Base-by-base conservation (phyloP, 2,888 invertebrate genomes). In the Gibbula magus region DNA sequence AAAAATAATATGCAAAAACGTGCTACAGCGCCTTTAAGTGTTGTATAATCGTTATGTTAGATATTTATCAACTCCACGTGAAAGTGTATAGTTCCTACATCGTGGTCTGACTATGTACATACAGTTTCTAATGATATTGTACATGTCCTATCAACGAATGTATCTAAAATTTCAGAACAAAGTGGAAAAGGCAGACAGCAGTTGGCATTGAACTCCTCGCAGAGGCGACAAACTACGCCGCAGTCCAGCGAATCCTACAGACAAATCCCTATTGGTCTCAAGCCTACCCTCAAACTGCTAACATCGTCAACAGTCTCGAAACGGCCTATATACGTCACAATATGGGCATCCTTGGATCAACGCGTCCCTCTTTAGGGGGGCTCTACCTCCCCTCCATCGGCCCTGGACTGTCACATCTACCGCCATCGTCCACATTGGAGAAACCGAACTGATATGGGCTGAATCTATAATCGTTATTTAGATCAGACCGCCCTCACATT, bases 141-240 rank as follows among this genome's bases (percentile, higher is more conserved):
- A n/a, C n/a, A n/a, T n/a, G n/a, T n/a, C 35, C 35, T 35, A 5
- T 35, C 35, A 35, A 35, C 35, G 3, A 70, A 39, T 76, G 20
- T 61, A 22, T 32, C 4, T 35, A 5, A 5, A 35, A 7, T 89
- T 90, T 66, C 95, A 97, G 97, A 93, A 99, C 99, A 93, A 99
- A 99, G 94, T 99, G 99, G 99, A 99, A 99, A 93, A 95, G 99
- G 0, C 98, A 99, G 93, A 98, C 99, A 22, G 98, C 99, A 0
- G 99, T 99, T 3, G 98, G 99, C 0, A 93, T 98, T 87, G 99
- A 99, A 92, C 95, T 99, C 54, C 94, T 99, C 81, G 97, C 98
- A 1, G 99, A 99, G 93, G 98, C 98, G 0, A 98, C 98, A 16
- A 99, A 98, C 94, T 97, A 97, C 93, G 98, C 98, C 0, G 99